Evolutionary conservation across 1,140 invertebrate genomes (phyloP).

Genomic region (Prorops nasuta): DNA sequence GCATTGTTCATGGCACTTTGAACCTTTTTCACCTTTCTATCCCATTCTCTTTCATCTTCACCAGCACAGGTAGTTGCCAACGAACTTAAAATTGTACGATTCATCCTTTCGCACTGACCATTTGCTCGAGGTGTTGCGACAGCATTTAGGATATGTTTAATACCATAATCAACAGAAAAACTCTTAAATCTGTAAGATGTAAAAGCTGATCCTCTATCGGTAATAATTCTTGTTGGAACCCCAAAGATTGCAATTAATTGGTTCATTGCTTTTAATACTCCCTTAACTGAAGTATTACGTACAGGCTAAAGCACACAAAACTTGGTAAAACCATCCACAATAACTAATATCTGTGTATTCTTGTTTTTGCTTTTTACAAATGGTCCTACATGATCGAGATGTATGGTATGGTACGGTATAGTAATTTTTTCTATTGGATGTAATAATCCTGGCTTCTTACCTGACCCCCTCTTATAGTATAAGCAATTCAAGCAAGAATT

Average conservation of each 20-base stretch:
- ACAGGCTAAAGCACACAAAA: background rate
- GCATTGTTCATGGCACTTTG: conserved; percentile 34
- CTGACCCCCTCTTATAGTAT: conserved; percentile 16
- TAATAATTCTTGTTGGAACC: background rate
- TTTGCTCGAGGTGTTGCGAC: conserved; percentile 1
- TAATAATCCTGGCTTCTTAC: conserved; percentile 16
- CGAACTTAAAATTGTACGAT: conserved; percentile 26
- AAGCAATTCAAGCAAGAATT: conserved; percentile 22
- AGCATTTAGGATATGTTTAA: background rate
- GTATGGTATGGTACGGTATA: conserved; percentile 28
- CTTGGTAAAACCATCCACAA: conserved; percentile 5
- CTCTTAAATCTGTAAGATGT: background rate
- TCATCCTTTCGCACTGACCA: conserved; percentile 31
- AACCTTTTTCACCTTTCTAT: conserved; percentile 22
- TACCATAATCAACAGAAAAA: background rate
- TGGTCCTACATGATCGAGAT: conserved; percentile 42
- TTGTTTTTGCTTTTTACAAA: conserved; percentile 19
- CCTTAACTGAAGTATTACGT: background rate
- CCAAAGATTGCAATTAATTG: background rate
- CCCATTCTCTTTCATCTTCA: conserved; percentile 25
- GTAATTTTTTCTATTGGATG: conserved; percentile 26
- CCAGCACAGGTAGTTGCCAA: conserved; percentile 21
- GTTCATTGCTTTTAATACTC: background rate
- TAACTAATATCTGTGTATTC: conserved; percentile 15
- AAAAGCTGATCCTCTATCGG: conserved; percentile 1